Percentiles rank a stretch among this genome's conserved stretches.
Evolutionary conservation across 53 echinoderm and acorn worm species (phyloP).

Genomic region (Apostichopus leukothele): DNA sequence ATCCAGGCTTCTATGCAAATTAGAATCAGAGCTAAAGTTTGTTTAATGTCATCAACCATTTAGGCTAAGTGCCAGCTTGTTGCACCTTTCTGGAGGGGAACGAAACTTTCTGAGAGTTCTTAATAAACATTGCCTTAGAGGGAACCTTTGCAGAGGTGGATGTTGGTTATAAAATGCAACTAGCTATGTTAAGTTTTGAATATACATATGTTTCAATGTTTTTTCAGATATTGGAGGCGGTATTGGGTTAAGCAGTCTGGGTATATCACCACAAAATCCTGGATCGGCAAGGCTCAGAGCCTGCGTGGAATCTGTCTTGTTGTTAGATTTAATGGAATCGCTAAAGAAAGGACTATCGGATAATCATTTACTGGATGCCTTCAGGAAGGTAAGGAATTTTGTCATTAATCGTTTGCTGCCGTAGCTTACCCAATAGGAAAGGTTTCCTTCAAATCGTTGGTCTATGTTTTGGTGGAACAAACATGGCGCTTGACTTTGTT

Average conservation of each 20-base stretch:
- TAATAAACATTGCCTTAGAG: too few relatives aligned
- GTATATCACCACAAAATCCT: constrained; percentile 65
- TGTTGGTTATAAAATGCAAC: too few relatives aligned
- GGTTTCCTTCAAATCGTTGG: too few relatives aligned
- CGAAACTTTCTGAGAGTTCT: too few relatives aligned
- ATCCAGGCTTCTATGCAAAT: too few relatives aligned
- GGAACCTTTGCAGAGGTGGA: too few relatives aligned
- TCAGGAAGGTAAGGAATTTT: constrained; percentile 62
- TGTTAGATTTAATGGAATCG: constrained; percentile 68
- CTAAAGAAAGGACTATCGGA: constrained; percentile 63
- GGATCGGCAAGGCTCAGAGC: constrained; percentile 80
- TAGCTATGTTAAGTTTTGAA: too few relatives aligned
- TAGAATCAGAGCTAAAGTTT: neutral
- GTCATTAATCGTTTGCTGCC: too few relatives aligned
- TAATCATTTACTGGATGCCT: constrained; percentile 62
- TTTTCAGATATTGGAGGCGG: constrained; percentile 85
- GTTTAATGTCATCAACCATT: neutral
- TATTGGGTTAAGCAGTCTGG: constrained; percentile 68
- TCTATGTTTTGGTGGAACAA: too few relatives aligned
- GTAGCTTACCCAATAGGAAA: too few relatives aligned
- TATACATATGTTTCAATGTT: neutral
- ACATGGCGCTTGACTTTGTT: too few relatives aligned
- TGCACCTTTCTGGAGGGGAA: too few relatives aligned
- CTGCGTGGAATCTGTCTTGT: constrained; percentile 77
- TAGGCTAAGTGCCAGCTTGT: neutral